Evolutionary conservation across 1,140 invertebrate genomes (phyloP), one percentile per base, ranked within the genome.

Genomic region (Heliconius nattereri): DNA sequence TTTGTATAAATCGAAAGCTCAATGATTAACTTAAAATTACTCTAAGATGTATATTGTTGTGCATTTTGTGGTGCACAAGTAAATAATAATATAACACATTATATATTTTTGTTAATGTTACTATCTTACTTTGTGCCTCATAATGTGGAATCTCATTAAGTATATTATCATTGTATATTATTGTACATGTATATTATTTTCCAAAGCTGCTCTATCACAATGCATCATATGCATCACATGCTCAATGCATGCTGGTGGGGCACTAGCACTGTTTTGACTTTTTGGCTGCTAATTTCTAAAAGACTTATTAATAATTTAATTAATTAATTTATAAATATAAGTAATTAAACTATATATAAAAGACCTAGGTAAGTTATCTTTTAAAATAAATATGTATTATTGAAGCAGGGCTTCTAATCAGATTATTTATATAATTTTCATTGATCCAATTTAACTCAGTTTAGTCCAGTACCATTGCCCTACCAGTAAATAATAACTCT

Each of bases 1-100:
- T 93, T 94, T 94, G 91, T 94, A 93, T 94, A 93, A 91, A 94
- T 89, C 77, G 89, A 89, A 93, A 94, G 92, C 92, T 94, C 92
- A 94, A 94, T 92, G 88, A 88, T 89, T 91, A 92, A 92, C 89
- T 92, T 92, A 92, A 92, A 92, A 86, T 89, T 93, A 90, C 75
- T 66, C 60, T 66, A 66, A 66, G 60, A 66, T 66, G 26, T 66
- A 66, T 66, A 66, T 66, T 66, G 60, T 90, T 90, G 90, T 90
- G 90, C 87, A 87, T 91, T 84, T 77, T 85, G 84, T 86, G 81
- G 81, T 91, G 90, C 87, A 85, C 88, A 90, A 90, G 87, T 88
- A 89, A 90, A 91, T 90, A 78, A 83, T 89, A 89, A 83, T 83
- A 89, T 87, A 86, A 83, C 80, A 86, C 86, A 86, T 80, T 82